Evolutionary conservation across 2,113 vertebrate species (phyloP).

Genomic region (Manacus vitellinus): DNA sequence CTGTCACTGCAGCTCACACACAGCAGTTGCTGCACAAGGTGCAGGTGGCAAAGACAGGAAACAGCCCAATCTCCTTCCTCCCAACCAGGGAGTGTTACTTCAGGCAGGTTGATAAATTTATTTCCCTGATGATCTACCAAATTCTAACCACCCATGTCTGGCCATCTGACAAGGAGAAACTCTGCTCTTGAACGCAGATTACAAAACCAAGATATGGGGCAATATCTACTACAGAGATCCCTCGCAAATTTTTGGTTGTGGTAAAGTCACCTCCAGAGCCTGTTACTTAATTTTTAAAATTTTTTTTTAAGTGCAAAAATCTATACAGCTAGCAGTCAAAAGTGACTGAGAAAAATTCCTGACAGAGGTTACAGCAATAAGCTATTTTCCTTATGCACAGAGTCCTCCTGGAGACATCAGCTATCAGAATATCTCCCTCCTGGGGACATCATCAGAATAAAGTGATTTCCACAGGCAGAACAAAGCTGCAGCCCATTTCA

Average conservation of each 20-base stretch:
- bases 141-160: background rate
- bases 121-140: background rate
- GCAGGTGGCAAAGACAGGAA: background rate
- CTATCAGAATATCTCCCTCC: background rate
- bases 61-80: background rate
- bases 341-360: background rate
- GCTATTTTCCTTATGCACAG: background rate
- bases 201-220: background rate
- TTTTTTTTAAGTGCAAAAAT: background rate
- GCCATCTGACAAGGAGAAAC: background rate
- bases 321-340: background rate
- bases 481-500: background rate
- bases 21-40: background rate
- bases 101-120: background rate
- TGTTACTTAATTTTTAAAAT: background rate
- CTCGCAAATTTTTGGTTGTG: background rate
- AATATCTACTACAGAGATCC: background rate
- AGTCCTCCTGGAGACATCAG: background rate
- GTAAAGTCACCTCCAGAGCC: background rate
- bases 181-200: background rate
- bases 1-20: background rate
- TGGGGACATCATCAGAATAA: background rate
- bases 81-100: background rate
- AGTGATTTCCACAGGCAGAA: background rate
- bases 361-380: background rate